phyloP scores from a whole-genome alignment of 2,797 vertebrate species.

The Morelia viridis region DNA sequence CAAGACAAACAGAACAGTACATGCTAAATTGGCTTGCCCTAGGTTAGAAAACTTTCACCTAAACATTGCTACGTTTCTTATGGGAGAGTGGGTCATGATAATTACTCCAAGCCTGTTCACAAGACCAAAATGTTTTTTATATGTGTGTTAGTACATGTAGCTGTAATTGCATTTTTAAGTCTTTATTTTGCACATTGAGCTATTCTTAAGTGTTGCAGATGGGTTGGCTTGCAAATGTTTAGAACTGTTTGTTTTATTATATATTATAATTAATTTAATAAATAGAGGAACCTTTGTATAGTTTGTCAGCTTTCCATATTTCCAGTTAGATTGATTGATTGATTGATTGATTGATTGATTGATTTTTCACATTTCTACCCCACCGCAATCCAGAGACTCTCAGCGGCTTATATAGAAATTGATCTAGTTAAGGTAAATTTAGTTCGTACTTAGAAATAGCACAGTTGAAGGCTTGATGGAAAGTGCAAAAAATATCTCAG shows the following conservation, averaged over 20 bases:
- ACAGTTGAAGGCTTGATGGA: neutral
- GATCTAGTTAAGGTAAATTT: neutral
- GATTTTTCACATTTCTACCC: neutral
- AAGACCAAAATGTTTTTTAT: neutral
- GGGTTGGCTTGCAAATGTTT: neutral
- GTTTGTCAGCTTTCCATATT: neutral
- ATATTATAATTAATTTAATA: neutral
- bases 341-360: neutral
- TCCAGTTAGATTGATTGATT: neutral
- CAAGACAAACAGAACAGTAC: constrained; percentile 13
- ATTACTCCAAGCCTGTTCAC: neutral
- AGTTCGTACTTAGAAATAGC: neutral
- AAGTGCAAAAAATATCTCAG: neutral
- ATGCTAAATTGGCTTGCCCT: neutral
- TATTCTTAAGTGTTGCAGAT: neutral
- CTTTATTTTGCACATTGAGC: neutral
- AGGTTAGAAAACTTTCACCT: neutral
- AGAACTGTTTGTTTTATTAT: neutral
- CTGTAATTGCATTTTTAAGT: neutral
- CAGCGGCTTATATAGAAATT: neutral
- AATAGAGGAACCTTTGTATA: neutral
- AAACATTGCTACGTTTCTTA: neutral
- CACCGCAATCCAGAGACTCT: neutral
- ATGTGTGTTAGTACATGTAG: neutral
- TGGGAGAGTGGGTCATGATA: neutral